phyloP scores from a whole-genome alignment of 1,140 invertebrate species.

The Diorhabda elongata region DNA sequence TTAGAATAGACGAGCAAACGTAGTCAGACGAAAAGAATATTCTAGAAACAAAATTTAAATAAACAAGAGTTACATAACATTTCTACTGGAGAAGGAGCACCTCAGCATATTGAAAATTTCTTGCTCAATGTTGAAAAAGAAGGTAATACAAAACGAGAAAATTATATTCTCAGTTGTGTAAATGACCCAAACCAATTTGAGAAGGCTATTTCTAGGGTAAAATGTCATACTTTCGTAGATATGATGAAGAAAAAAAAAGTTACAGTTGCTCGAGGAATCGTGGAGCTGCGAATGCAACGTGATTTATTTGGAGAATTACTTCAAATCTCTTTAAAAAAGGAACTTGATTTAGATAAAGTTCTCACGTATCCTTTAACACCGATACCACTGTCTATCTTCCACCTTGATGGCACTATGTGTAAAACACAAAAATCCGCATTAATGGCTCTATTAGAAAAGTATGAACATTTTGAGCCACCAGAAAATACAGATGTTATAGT shows the following conservation, averaged over 20 bases:
- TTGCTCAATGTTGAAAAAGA: too few species aligned
- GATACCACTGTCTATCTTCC: slow-evolving; percentile 25
- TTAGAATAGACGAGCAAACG: too few species aligned
- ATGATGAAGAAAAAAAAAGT: not conserved
- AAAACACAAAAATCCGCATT: slow-evolving; percentile 19
- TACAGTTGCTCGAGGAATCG: slow-evolving; percentile 24
- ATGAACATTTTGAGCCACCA: slow-evolving; percentile 4
- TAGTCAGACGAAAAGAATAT: too few species aligned
- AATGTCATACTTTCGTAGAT: too few species aligned
- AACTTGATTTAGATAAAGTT: slow-evolving; percentile 21
- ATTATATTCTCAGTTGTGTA: too few species aligned
- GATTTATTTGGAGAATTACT: slow-evolving; percentile 28
- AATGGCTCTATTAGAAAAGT: slow-evolving; percentile 4
- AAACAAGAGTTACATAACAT: not conserved
- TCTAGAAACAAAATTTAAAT: not conserved
- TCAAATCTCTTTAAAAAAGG: slow-evolving; percentile 15
- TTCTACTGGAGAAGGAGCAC: not conserved
- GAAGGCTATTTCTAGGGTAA: too few species aligned
- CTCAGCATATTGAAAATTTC: not conserved
- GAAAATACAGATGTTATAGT: slow-evolving; percentile 4
- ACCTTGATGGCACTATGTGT: slow-evolving; percentile 21
- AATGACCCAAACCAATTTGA: too few species aligned
- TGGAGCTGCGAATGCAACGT: slow-evolving; percentile 31
- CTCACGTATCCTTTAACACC: slow-evolving; percentile 20
- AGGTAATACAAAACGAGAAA: too few species aligned